Evolutionary conservation across 2,113 vertebrate species (phyloP), one percentile per base, ranked within the genome.

Genomic region (Toxostoma redivivum): DNA sequence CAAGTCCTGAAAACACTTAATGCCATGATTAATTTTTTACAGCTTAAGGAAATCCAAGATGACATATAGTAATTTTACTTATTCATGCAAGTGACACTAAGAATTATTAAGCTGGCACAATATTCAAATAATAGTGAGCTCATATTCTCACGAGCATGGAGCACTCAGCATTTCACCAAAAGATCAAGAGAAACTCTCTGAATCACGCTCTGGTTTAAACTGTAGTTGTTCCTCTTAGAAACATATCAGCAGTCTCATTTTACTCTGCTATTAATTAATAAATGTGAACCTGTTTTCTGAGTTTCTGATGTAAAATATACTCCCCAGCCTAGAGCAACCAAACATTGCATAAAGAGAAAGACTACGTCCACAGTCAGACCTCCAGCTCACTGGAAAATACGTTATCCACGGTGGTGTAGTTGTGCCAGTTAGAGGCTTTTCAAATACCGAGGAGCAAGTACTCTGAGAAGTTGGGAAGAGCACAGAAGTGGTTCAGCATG

Each of bases 1-100:
- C 90, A 90, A 94, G 86, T 79, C 94, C 82, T 93, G 57, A 90
- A 95, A 96, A 86, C 88, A 79, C 69, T 95, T 95, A 74, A 83
- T 90, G 67, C 72, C 86, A 53, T 65, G 64, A 95, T 86, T 90
- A 90, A 93, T 92, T 88, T 88, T 96, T 94, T 94, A 90, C 54
- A 82, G 45, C 20, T 65, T 82, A 82, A 80, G 89, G 91, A 97
- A 96, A 96, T 95, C 73, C 40, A 87, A 33, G 78, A 81, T 91
- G 91, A 97, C 92, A 95, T 89, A 81, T 5, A 94, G 54, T 56
- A 90, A 90, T 90, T 92, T 87, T 82, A 91, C 78, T 88, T 87
- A 82, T 77, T 91, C 58, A 61, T 62, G 58, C 54, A 72, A 95
- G 58, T 70, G 91, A 82, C 84, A 86, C 58, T 73, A 88, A 92